Conservation (phyloP, 2,113 vertebrate genomes). For the Lutjanus erythropterus region DNA sequence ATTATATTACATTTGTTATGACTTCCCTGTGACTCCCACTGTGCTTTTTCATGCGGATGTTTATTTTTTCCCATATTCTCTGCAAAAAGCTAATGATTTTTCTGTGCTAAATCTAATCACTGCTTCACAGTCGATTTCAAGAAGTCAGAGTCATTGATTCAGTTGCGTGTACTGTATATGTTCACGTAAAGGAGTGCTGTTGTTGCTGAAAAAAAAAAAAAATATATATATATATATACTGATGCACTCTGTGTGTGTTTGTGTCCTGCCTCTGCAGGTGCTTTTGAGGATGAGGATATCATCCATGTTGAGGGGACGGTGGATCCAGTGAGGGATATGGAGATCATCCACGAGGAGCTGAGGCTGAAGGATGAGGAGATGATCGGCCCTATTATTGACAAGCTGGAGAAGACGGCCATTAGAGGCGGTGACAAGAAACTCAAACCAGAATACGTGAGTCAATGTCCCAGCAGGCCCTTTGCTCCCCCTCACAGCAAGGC, state of each 20-base stretch:
- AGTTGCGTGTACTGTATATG: slow-evolving; percentile 13
- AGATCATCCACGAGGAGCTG: slow-evolving; percentile 93
- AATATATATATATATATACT: background rate
- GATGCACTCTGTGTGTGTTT: slow-evolving; percentile 35
- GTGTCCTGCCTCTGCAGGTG: slow-evolving; percentile 79
- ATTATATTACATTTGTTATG: slow-evolving; percentile 55
- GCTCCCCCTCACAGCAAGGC: slow-evolving; percentile 77
- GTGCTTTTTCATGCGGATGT: slow-evolving; percentile 48
- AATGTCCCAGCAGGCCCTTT: slow-evolving; percentile 81
- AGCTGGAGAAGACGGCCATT: slow-evolving; percentile 94
- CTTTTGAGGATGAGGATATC: slow-evolving; percentile 98
- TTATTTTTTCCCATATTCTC: slow-evolving; percentile 61
- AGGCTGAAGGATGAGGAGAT: slow-evolving; percentile 95
- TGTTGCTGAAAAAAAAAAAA: background rate
- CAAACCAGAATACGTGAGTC: slow-evolving; percentile 98
- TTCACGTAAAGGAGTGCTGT: slow-evolving; percentile 27
- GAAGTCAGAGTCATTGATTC: slow-evolving; percentile 71
- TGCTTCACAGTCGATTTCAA: slow-evolving; percentile 48
- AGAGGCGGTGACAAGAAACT: slow-evolving; percentile 94
- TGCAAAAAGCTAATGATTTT: slow-evolving; percentile 58
- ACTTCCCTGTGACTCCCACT: slow-evolving; percentile 50
- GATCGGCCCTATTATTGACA: slow-evolving; percentile 95
- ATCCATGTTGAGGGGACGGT: slow-evolving; percentile 96
- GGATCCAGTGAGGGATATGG: slow-evolving; percentile 94
- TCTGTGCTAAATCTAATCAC: slow-evolving; percentile 53